Conservation (phyloP, 2,888 invertebrate genomes). For the Abrostola triplasia region DNA sequence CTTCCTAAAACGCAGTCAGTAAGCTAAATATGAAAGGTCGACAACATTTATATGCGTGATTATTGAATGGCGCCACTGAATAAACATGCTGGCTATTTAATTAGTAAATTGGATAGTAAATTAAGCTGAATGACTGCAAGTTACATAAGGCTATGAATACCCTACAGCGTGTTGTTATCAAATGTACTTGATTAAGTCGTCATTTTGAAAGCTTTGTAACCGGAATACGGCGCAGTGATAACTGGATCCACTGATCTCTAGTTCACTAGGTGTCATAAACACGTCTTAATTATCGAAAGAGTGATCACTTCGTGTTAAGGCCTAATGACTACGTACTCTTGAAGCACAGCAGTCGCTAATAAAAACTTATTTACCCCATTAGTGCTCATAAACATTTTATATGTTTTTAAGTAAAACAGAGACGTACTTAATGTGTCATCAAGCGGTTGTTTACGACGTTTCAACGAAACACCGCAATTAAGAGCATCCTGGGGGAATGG, state of each 20-base stretch:
- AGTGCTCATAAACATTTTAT: conserved; percentile 62
- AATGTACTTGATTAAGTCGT: neutral
- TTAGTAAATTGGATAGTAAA: neutral
- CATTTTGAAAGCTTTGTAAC: neutral
- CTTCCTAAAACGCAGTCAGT: neutral
- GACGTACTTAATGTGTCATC: conserved; percentile 65
- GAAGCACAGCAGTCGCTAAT: conserved; percentile 37
- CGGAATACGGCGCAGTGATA: neutral
- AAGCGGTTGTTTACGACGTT: conserved; percentile 69
- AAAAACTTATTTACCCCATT: conserved; percentile 59
- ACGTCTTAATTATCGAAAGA: conserved; percentile 11
- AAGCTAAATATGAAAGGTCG: neutral
- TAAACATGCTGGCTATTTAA: conserved; percentile 1
- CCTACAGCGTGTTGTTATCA: neutral
- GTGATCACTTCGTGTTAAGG: neutral
- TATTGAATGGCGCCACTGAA: conserved; percentile 2
- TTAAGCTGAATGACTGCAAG: neutral
- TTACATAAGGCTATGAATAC: neutral
- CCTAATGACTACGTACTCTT: conserved; percentile 18
- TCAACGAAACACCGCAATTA: conserved; percentile 74
- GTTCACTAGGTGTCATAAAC: conserved; percentile 1
- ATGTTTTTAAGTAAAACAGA: conserved; percentile 60
- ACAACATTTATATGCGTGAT: neutral
- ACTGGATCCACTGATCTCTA: neutral
- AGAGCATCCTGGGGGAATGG: conserved; percentile 62